Conservation (phyloP, 2,888 invertebrate species). For the Tribolium freemani region DNA sequence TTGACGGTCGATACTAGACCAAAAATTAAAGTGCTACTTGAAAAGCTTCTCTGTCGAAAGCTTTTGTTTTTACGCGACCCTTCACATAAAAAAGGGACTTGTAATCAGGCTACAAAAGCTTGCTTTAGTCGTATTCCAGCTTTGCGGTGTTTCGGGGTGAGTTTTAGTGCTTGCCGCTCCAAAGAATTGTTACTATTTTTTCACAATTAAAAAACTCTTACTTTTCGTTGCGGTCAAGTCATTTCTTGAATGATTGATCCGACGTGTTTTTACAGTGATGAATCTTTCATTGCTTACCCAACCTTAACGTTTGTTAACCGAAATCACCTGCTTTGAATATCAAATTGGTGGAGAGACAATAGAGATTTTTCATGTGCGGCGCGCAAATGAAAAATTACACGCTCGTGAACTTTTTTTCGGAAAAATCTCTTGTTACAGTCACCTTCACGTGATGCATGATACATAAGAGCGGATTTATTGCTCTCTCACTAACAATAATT, state of each 20-base stretch:
- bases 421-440: not conserved
- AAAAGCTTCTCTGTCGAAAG: conserved; percentile 30
- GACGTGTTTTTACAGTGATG: conserved; percentile 21
- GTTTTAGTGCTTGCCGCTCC: not conserved
- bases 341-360: conserved; percentile 1
- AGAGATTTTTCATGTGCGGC: not conserved
- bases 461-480: conserved; percentile 3
- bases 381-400: not conserved
- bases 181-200: not conserved
- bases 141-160: not conserved
- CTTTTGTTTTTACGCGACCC: conserved; percentile 25
- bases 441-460: not conserved
- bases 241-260: conserved; percentile 17
- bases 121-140: not conserved
- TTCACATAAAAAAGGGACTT: conserved; percentile 9
- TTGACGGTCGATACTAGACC: conserved; percentile 35
- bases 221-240: not conserved
- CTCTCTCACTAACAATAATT: conserved; percentile 1
- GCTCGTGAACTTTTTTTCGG: not conserved
- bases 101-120: conserved; percentile 3
- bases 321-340: conserved; percentile 35
- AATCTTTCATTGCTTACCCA: conserved; percentile 30
- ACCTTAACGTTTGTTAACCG: conserved; percentile 32
- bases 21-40: conserved; percentile 31
- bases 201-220: not conserved